These are phyloP conservation scores for Gallinago jamesoni DNA, from an alignment of 2,113 vertebrate genomes.

Conservation along the genomic window DNA sequence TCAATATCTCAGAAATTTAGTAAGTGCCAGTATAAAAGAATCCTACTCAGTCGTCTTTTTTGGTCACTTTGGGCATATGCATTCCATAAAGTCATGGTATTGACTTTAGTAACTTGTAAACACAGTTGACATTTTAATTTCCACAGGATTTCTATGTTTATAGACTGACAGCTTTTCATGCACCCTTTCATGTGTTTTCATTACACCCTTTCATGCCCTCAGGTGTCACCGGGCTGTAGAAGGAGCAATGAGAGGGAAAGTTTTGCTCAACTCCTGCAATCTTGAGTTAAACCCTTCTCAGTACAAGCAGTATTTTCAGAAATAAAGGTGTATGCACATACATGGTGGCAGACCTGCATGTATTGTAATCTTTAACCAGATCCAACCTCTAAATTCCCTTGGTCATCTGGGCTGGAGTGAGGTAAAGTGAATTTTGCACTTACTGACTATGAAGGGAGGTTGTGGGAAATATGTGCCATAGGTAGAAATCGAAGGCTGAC, in stretches of 20 bases:
- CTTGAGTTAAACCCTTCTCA: not conserved
- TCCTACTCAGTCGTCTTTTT: not conserved
- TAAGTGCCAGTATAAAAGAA: not conserved
- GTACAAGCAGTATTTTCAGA: not conserved
- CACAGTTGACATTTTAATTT: not conserved
- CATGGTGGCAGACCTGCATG: rapidly evolving
- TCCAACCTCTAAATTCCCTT: not conserved
- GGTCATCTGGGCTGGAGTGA: not conserved
- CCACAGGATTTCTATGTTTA: not conserved
- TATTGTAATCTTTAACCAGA: not conserved
- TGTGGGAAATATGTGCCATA: not conserved
- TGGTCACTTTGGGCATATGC: not conserved
- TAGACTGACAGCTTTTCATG: not conserved
- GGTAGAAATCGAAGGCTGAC: not conserved
- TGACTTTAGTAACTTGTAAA: not conserved
- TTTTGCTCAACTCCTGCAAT: not conserved
- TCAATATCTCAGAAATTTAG: not conserved
- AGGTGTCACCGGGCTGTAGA: not conserved
- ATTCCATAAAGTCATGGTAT: not conserved
- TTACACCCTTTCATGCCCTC: not conserved
- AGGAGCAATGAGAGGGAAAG: not conserved
- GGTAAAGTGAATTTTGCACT: not conserved
- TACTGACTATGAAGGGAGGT: not conserved
- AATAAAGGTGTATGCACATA: rapidly evolving
- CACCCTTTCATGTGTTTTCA: not conserved